Percentiles rank a stretch among this genome's conserved stretches.
phyloP scores from a whole-genome alignment of 2,797 vertebrate species.

The Todus mexicanus region DNA sequence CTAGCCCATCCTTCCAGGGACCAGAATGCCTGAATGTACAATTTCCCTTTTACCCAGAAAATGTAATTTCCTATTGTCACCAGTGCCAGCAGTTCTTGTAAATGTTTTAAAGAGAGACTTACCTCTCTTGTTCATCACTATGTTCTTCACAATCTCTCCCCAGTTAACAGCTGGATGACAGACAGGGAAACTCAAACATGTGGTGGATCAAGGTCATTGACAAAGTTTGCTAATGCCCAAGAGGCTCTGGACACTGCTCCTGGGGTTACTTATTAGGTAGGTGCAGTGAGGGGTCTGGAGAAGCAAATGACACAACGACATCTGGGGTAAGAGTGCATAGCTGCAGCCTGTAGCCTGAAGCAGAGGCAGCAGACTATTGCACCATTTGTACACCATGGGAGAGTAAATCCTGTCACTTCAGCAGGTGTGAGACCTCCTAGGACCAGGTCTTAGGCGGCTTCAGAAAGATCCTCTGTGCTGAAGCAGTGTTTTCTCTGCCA shows the following conservation, averaged over 20 bases:
- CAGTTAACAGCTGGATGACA: not conserved
- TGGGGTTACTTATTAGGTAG: not conserved
- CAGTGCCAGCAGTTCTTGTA: not conserved
- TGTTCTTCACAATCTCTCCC: not conserved
- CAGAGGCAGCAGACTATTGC: not conserved
- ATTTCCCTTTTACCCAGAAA: not conserved
- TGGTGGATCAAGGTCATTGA: not conserved
- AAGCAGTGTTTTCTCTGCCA: not conserved
- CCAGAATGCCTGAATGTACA: not conserved
- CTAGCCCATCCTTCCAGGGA: not conserved
- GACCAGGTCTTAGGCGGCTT: not conserved
- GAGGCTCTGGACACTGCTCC: not conserved
- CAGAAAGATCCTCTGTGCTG: not conserved
- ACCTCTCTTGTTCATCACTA: not conserved
- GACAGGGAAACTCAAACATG: not conserved
- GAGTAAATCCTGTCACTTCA: not conserved
- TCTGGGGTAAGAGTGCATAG: not conserved
- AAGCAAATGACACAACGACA: not conserved
- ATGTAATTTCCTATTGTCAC: not conserved
- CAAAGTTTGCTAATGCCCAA: not conserved
- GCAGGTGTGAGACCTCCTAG: not conserved
- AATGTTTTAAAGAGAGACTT: not conserved
- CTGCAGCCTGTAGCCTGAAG: not conserved
- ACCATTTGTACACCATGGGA: not conserved
- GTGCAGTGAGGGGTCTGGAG: not conserved